Evolutionary conservation across 2,797 vertebrate genomes (phyloP).

Genomic region (Pseudochromis fuscus): DNA sequence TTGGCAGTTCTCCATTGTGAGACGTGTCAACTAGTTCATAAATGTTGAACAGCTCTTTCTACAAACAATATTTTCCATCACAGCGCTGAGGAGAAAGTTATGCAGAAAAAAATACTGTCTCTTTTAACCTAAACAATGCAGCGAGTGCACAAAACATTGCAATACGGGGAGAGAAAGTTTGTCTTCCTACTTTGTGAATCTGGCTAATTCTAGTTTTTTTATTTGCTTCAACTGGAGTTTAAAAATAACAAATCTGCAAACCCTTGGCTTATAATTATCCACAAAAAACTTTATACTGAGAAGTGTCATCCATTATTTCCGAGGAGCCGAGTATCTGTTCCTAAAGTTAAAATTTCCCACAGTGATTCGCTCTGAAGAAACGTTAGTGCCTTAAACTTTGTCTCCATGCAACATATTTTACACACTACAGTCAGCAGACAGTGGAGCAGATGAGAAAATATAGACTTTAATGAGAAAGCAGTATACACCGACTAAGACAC

Average conservation of each 20-base stretch:
- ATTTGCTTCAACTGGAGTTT: not conserved
- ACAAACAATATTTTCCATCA: constrained; percentile 8
- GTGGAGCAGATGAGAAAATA: not conserved
- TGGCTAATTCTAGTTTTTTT: not conserved
- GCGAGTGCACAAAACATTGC: constrained; percentile 7
- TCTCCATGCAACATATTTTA: not conserved
- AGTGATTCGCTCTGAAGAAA: not conserved
- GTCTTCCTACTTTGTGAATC: not conserved
- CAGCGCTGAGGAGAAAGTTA: not conserved
- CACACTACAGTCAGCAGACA: not conserved
- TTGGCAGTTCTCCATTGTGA: not conserved
- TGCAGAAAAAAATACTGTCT: not conserved
- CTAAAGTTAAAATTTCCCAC: not conserved
- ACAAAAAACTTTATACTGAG: constrained; percentile 13
- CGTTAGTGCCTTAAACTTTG: not conserved
- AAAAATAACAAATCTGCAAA: constrained; percentile 25
- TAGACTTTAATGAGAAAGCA: constrained; percentile 16
- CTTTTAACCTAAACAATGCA: constrained; percentile 2
- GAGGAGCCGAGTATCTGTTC: not conserved
- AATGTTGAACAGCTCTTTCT: constrained; percentile 6
- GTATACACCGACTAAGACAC: not conserved
- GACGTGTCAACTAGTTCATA: not conserved
- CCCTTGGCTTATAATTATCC: constrained; percentile 22
- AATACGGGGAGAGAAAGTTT: not conserved
- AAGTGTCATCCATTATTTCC: constrained; percentile 16